Percentiles rank a stretch among this genome's conserved stretches.
Conservation (phyloP, 1,140 invertebrate genomes). For the Olivierus martensii region DNA sequence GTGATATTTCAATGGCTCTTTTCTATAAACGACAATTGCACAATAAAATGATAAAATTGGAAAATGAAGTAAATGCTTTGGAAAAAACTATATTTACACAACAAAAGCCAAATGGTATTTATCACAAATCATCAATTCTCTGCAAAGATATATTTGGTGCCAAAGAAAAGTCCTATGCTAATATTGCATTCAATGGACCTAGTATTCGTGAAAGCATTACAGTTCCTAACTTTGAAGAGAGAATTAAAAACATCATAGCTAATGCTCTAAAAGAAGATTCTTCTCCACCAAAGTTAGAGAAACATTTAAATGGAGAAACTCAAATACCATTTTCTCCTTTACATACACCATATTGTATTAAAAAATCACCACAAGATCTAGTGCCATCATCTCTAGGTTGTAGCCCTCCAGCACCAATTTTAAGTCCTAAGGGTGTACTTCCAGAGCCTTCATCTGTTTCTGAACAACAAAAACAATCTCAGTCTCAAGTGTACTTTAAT, state of each 20-base stretch:
- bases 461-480: neutral
- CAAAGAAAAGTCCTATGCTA: too few species aligned
- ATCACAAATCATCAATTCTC: too few species aligned
- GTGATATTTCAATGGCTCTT: slow-evolving; percentile 68
- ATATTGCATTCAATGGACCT: neutral
- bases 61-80: slow-evolving; percentile 55
- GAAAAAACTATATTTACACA: slow-evolving; percentile 51
- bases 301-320: neutral
- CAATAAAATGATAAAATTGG: slow-evolving; percentile 54
- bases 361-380: too few species aligned
- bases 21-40: slow-evolving; percentile 64
- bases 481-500: neutral
- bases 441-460: neutral
- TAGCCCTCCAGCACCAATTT: too few species aligned
- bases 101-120: neutral
- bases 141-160: too few species aligned
- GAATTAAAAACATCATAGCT: slow-evolving; percentile 83
- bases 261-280: slow-evolving; percentile 70
- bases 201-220: slow-evolving; percentile 17
- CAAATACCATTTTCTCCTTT: too few species aligned
- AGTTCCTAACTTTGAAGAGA: slow-evolving; percentile 74
- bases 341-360: too few species aligned
- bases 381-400: too few species aligned
- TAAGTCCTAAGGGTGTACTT: too few species aligned
- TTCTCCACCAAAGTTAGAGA: slow-evolving; percentile 1